These are phyloP conservation scores for Hoplodrina blanda DNA, from an alignment of 2,888 invertebrate genomes.

Conservation along the genomic window DNA sequence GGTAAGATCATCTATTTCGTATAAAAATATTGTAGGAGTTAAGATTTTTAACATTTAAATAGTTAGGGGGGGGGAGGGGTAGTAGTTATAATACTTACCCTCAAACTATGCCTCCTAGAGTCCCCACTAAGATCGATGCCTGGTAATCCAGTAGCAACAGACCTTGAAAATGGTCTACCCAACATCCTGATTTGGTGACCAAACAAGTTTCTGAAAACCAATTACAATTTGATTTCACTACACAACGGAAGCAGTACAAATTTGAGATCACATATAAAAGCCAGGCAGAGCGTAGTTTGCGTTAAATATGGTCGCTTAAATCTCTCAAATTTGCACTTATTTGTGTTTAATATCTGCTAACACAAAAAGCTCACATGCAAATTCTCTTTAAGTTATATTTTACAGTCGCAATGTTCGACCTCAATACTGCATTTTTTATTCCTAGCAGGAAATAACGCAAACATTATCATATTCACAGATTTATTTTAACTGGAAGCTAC, in stretches of 20 bases:
- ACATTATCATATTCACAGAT: conserved; percentile 63
- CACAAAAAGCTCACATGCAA: conserved; percentile 89
- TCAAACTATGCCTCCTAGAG: conserved; percentile 90
- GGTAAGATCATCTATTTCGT: not conserved
- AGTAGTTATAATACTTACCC: too few relatives aligned
- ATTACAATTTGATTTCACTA: conserved; percentile 72
- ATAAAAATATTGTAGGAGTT: too few relatives aligned
- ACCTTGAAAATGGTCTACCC: conserved; percentile 92
- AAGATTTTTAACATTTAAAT: not conserved
- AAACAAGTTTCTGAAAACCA: conserved; percentile 91
- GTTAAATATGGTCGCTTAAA: conserved; percentile 65
- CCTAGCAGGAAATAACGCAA: conserved; percentile 61
- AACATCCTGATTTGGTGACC: conserved; percentile 92
- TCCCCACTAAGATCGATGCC: conserved; percentile 88
- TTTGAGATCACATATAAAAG: conserved; percentile 79
- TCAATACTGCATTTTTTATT: conserved; percentile 55
- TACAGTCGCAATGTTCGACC: conserved; percentile 65
- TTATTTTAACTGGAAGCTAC: conserved; percentile 70
- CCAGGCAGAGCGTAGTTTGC: conserved; percentile 81
- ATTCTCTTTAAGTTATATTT: conserved; percentile 70
- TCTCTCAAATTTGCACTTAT: conserved; percentile 79
- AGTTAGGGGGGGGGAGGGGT: too few relatives aligned
- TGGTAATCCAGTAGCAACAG: conserved; percentile 91
- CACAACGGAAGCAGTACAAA: conserved; percentile 75
- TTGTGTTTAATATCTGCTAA: conserved; percentile 77